Percentiles rank a stretch among this genome's conserved stretches.
Conservation (phyloP, 2,888 invertebrate species). For the Drosophila hamatofila region DNA sequence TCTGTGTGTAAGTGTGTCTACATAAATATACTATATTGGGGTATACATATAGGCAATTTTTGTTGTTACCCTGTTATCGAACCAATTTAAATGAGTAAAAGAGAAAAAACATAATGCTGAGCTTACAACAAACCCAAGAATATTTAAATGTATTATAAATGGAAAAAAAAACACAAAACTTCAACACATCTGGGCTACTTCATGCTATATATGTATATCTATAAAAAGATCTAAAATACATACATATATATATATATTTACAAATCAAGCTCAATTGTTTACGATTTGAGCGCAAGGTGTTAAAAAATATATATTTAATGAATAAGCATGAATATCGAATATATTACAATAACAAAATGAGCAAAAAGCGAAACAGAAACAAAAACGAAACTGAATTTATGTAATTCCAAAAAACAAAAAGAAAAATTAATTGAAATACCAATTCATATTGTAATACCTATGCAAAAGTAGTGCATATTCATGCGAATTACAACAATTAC, state of each 20-base stretch:
- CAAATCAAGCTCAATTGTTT: slow-evolving; percentile 10
- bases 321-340: slow-evolving; percentile 38
- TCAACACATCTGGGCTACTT: neutral
- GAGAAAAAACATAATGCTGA: neutral
- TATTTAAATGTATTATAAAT: neutral
- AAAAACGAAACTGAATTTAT: slow-evolving; percentile 45
- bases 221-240: slow-evolving; percentile 1
- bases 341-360: slow-evolving; percentile 26
- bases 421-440: neutral
- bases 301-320: slow-evolving; percentile 15
- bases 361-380: neutral
- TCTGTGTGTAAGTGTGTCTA: slow-evolving; percentile 18
- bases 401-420: slow-evolving; percentile 25
- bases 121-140: slow-evolving; percentile 1
- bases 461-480: slow-evolving; percentile 10
- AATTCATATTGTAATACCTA: slow-evolving; percentile 12
- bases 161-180: neutral
- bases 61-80: slow-evolving; percentile 4
- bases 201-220: neutral
- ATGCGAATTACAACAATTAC: slow-evolving; percentile 5
- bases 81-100: slow-evolving; percentile 4
- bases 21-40: neutral
- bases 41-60: slow-evolving; percentile 3
- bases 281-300: slow-evolving; percentile 14
- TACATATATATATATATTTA: slow-evolving; percentile 12